Base-by-base conservation (phyloP, 1,140 invertebrate species). In the Tetragonula clypearis region DNA sequence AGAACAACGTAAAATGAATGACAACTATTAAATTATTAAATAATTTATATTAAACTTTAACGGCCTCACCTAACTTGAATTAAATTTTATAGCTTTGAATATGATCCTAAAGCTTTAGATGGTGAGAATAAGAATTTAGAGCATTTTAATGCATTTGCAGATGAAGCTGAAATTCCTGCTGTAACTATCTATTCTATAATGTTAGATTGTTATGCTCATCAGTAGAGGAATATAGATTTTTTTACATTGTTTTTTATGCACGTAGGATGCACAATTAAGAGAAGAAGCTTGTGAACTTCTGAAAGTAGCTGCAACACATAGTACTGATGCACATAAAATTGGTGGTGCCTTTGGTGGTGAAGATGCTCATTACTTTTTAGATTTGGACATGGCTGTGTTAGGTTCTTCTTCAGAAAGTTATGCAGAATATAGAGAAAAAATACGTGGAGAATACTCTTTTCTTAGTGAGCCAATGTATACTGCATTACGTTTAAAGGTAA, bases 321-420 rank as follows among this genome's bases (percentile, higher is more conserved):
- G 95, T 86, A 96, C 96, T 12, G 96, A 96, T 65, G 96, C 96
- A 73, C 96, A 96, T 90, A 96, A 96, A 91, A 94, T 94, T 26
- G 94, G 94, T 41, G 96, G 95, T 75, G 92, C 92, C 41, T 96
- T 92, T 89, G 96, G 96, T n/a, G 91, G 90, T 74, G 96, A 96
- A 74, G 96, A 96, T 91, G 93, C 94, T 85, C 96, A 96, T 91
- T 96, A 96, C 91, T 95, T 96, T 69, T 90, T 96, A 74, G 96
- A 96, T 91, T 93, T 96, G 84, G 96, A 96, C 88, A 96, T 96
- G 95, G 95, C 95, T 56, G 92, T 96, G 79, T 91, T 96, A 65
- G 96, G 96, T 6, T 93, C 94, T 55, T 86, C 93, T 6, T 87
- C 95, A 53, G 94, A 95, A 85, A 93, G 93, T 77, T 96, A 96